Conservation (phyloP, 2,113 vertebrate genomes). For the Xenus cinereus region DNA sequence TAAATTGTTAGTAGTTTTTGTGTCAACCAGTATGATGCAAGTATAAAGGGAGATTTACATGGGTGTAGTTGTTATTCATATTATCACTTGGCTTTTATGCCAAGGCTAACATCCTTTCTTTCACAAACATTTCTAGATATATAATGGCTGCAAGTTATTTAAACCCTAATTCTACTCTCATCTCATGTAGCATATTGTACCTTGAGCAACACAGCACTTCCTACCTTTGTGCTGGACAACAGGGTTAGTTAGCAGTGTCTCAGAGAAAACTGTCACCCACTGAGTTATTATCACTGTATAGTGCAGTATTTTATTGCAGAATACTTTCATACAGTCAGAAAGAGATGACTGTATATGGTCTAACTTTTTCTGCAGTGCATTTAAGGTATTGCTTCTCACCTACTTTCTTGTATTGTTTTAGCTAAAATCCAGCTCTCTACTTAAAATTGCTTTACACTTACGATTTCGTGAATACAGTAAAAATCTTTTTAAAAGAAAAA, state of each 20-base stretch:
- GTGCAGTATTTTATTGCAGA: not conserved
- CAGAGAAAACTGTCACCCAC: not conserved
- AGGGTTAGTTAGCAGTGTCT: not conserved
- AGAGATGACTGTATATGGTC: not conserved
- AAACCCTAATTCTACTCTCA: not conserved
- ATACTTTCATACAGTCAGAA: not conserved
- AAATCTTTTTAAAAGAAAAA: not conserved
- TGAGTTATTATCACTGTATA: not conserved
- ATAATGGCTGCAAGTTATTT: not conserved
- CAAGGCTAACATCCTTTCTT: constrained; percentile 16
- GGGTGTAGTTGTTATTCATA: not conserved
- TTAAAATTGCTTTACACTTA: not conserved
- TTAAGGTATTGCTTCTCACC: not conserved
- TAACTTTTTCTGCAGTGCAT: not conserved
- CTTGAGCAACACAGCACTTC: not conserved
- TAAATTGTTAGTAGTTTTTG: not conserved
- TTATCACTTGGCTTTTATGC: not conserved
- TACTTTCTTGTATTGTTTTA: not conserved
- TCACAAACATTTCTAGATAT: not conserved
- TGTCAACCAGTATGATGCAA: not conserved
- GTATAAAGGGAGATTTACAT: not conserved
- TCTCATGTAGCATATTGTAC: not conserved
- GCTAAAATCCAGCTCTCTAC: not conserved
- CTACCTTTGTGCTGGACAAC: not conserved
- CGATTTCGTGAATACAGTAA: not conserved